Conservation (phyloP, 2,113 vertebrate species). For the Tinamus guttatus region DNA sequence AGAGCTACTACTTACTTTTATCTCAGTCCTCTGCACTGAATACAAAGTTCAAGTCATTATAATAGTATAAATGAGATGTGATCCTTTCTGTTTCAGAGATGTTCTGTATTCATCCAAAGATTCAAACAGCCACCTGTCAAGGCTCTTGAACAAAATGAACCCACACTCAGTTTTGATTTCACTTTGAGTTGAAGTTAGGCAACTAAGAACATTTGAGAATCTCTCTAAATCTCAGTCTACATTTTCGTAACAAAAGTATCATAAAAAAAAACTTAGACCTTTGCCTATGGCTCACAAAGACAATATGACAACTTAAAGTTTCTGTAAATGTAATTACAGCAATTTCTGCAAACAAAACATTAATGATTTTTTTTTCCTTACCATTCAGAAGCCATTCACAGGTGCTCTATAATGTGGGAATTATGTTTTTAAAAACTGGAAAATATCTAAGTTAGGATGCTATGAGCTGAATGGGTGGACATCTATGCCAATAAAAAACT, state of each 20-base stretch:
- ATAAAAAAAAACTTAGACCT: neutral
- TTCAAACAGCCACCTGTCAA: neutral
- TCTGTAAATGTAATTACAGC: neutral
- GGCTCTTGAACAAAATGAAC: neutral
- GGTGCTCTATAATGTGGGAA: neutral
- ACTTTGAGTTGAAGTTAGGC: neutral
- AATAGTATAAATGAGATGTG: neutral
- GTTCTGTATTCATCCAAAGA: neutral
- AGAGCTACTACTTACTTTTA: neutral
- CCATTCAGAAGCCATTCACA: neutral
- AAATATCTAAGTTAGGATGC: neutral
- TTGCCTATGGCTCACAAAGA: neutral
- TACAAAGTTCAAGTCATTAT: neutral
- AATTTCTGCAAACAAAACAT: neutral
- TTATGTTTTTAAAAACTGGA: neutral
- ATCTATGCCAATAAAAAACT: neutral
- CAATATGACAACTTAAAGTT: rapidly evolving
- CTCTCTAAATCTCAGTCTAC: neutral
- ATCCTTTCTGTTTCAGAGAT: neutral
- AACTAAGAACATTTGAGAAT: neutral
- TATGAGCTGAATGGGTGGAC: neutral
- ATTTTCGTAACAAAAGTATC: neutral
- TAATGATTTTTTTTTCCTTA: neutral
- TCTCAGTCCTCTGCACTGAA: neutral
- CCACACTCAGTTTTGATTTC: neutral